Percentiles rank a stretch among this genome's conserved stretches.
phyloP scores from a whole-genome alignment of 2,888 invertebrate species.

The Theodoxus fluviatilis region DNA sequence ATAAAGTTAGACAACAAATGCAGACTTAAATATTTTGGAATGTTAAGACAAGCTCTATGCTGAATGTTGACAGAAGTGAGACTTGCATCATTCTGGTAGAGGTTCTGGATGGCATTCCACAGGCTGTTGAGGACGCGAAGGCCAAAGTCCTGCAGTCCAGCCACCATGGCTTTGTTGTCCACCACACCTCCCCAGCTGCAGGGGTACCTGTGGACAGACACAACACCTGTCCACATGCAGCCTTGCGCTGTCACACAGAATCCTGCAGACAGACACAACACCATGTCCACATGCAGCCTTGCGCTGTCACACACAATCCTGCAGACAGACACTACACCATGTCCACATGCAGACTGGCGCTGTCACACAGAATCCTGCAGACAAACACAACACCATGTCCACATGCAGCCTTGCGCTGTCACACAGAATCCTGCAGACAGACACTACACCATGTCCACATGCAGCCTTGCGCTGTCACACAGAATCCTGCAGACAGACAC shows the following conservation, averaged over 20 bases:
- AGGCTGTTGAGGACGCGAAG: constrained; percentile 62
- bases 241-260: no score
- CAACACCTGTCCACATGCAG: neutral
- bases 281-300: neutral
- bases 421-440: no score
- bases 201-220: constrained; percentile 55
- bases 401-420: no score
- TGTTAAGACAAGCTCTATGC: neutral
- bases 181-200: constrained; percentile 64
- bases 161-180: constrained; percentile 59
- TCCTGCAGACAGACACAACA: no score
- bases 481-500: no score
- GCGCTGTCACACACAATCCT: neutral
- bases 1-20: neutral
- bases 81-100: constrained; percentile 56
- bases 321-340: no score
- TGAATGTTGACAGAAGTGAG: neutral
- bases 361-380: no score
- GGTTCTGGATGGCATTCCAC: constrained; percentile 60
- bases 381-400: no score
- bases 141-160: constrained; percentile 64
- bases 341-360: no score
- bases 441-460: no score
- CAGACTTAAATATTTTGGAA: neutral
- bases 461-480: no score